Conservation (phyloP, 2,797 vertebrate genomes). For the Microctenopoma steveboyesi region DNA sequence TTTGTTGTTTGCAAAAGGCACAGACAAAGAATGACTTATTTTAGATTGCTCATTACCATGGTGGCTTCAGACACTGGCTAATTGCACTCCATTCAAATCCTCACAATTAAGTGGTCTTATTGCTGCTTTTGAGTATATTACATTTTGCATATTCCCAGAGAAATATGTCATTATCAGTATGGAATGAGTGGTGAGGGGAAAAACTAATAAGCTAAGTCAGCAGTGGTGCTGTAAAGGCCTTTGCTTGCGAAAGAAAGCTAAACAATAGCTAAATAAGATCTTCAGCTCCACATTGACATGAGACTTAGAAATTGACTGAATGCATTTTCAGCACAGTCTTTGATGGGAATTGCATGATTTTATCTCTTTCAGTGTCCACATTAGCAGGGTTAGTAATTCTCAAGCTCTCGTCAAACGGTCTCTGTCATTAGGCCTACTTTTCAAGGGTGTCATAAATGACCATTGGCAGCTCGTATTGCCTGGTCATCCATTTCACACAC, state of each 20-base stretch:
- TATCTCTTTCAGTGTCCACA: conserved; percentile 36
- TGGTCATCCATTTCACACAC: conserved; percentile 61
- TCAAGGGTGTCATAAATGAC: conserved; percentile 56
- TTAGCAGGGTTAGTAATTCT: conserved; percentile 37
- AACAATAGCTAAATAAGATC: conserved; percentile 75
- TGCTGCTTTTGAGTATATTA: conserved; percentile 67
- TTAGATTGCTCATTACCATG: conserved; percentile 66
- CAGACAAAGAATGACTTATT: conserved; percentile 72
- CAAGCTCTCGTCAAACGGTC: conserved; percentile 39
- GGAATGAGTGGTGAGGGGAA: conserved; percentile 46
- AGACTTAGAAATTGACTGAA: conserved; percentile 61
- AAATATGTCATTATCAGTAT: conserved; percentile 74
- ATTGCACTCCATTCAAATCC: conserved; percentile 70
- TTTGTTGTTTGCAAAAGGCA: conserved; percentile 52
- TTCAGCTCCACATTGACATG: conserved; percentile 54
- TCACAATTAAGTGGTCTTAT: conserved; percentile 74
- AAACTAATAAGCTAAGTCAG: conserved; percentile 70
- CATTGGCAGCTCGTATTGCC: conserved; percentile 40
- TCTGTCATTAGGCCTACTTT: conserved; percentile 58
- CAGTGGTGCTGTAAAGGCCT: conserved; percentile 52
- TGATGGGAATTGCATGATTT: conserved; percentile 51
- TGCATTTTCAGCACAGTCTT: conserved; percentile 50
- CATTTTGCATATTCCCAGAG: conserved; percentile 65
- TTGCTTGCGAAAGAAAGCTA: conserved; percentile 43
- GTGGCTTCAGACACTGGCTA: conserved; percentile 62